Conservation (phyloP, 2,888 invertebrate species). For the Melanostoma scalare region DNA sequence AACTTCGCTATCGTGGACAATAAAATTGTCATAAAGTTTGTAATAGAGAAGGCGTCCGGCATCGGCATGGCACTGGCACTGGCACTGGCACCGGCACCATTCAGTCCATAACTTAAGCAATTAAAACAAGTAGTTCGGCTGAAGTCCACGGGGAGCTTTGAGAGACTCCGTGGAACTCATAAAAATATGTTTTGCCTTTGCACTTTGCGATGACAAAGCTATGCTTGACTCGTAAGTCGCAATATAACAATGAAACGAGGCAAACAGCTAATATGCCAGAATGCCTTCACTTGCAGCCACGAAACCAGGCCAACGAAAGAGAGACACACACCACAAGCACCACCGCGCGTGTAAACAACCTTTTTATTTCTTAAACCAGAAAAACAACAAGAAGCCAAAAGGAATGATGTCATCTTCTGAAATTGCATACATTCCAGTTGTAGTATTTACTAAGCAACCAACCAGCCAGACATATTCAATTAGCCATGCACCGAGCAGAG, state of each 20-base stretch:
- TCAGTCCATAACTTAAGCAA: conserved; percentile 35
- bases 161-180: conserved; percentile 16
- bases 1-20: background rate
- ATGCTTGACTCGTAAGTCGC: background rate
- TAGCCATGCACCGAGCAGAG: conserved; percentile 33
- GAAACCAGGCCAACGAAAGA: conserved; percentile 53
- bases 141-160: conserved; percentile 11
- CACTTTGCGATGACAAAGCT: conserved; percentile 20
- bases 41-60: background rate
- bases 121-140: background rate
- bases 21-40: conserved; percentile 48
- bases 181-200: conserved; percentile 25
- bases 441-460: background rate
- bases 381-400: conserved; percentile 29
- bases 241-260: conserved; percentile 52
- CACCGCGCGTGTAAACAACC: conserved; percentile 29
- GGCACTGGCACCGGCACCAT: too few relatives aligned
- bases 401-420: conserved; percentile 65
- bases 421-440: conserved; percentile 31
- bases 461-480: conserved; percentile 25
- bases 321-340: background rate
- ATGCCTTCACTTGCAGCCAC: conserved; percentile 2
- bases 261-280: conserved; percentile 49
- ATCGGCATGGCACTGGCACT: too few relatives aligned
- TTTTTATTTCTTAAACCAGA: conserved; percentile 39